Evolutionary conservation across 2,113 vertebrate genomes (phyloP), one percentile per base, ranked within the genome.

Genomic region (Hirundichthys speculiger): DNA sequence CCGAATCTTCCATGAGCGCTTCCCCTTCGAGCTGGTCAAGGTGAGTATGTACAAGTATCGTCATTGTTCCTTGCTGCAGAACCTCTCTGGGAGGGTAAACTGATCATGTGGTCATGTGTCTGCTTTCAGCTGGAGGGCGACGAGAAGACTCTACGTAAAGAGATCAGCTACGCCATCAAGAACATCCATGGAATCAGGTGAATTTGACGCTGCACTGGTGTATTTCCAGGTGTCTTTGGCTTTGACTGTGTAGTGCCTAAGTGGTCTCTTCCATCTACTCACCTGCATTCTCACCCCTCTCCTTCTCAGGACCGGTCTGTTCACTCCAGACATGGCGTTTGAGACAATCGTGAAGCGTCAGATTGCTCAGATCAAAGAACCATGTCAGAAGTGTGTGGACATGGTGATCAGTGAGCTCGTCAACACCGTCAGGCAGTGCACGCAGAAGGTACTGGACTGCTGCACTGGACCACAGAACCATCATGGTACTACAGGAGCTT

Each of bases 331-430:
- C 92, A 98, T 99, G 96, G 97, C 96, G 50, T 99, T 99, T 87
- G 97, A 99, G 93, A 98, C 96, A 55, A 98, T 99, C 88, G 96
- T 98, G 89, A 98, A 98, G 92, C 95, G 98, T 79, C 96, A 95
- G 93, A 96, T 98, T 60, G 95, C 93, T 92, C 98, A 97, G 93
- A 96, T 94, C 84, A 98, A 97, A 92, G 96, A 98, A 15, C 97
- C 97, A 43, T 99, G 96, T 93, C 93, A 98, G 94, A 99, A 99
- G 89, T 98, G 97, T 88, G 96, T 98, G 76, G 97, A 98, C 91
- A 93, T 99, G 95, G 97, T 99, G 92, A 97, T 99, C 90, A 94
- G 89, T 48, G 97, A 99, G 89, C 93, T 99, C 86, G 96, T 96
- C 89, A 95, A 92, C 94, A 98, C 96, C 5, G 96, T 99, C 90